These are phyloP conservation scores for Sesia bembeciformis DNA, from an alignment of 2,888 invertebrate genomes.

Conservation along the genomic window DNA sequence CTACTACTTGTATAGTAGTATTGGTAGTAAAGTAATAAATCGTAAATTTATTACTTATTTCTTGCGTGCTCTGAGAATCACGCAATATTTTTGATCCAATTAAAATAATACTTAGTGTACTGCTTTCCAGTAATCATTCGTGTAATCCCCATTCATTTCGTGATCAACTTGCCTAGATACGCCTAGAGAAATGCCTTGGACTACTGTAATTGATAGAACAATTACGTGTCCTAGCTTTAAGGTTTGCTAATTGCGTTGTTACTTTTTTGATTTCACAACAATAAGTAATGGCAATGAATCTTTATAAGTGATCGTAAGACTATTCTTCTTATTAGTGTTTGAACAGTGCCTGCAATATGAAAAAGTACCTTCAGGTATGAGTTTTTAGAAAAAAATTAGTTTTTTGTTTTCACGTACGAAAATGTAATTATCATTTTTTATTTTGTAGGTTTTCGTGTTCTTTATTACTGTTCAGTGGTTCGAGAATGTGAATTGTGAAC, in stretches of 20 bases:
- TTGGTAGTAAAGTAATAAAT: too few species aligned
- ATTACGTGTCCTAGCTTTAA: neutral
- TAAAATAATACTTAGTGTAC: too few species aligned
- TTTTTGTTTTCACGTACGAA: neutral
- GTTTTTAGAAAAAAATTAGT: neutral
- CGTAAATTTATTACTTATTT: too few species aligned
- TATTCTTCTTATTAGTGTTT: constrained; percentile 1
- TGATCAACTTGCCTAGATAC: too few species aligned
- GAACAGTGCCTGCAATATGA: constrained; percentile 3
- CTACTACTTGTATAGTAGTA: too few species aligned
- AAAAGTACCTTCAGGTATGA: constrained; percentile 2
- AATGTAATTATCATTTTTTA: neutral
- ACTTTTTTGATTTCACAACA: neutral
- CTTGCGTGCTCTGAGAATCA: too few species aligned
- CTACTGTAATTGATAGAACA: neutral
- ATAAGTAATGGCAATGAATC: neutral
- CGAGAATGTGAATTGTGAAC: constrained; percentile 12
- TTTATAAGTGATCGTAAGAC: constrained; percentile 3
- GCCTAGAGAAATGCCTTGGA: neutral
- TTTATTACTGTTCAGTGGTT: constrained; percentile 15
- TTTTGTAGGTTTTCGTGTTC: constrained; percentile 17
- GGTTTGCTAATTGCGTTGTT: neutral
- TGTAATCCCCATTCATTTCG: too few species aligned
- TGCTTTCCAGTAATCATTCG: too few species aligned
- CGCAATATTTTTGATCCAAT: too few species aligned